Evolutionary conservation across 2,113 vertebrate species (phyloP).

Genomic region (Zosterops pallidus): DNA sequence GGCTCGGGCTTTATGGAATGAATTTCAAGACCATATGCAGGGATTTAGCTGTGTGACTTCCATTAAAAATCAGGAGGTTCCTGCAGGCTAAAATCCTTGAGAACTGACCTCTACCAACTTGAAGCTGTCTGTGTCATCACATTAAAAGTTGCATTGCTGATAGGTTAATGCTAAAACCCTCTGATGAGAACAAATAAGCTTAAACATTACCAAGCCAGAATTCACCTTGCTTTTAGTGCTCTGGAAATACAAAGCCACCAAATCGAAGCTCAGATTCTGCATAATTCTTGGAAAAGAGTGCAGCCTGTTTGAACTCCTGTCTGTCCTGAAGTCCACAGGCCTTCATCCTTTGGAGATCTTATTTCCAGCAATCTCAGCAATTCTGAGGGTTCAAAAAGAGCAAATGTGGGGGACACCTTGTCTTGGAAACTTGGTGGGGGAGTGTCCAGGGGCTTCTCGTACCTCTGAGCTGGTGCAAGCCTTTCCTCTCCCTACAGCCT

Average conservation of each 20-base stretch:
- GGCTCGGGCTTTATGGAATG: conserved; percentile 25
- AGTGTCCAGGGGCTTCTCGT: fast-evolving
- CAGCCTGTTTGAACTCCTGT: background rate
- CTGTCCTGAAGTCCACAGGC: background rate
- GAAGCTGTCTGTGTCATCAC: background rate
- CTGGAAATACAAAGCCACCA: background rate
- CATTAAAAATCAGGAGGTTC: conserved; percentile 20
- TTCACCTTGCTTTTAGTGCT: background rate
- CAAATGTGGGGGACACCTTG: background rate
- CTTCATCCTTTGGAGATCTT: background rate
- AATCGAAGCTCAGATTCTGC: background rate
- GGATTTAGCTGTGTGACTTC: background rate
- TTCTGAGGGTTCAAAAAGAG: background rate
- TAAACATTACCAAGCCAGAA: background rate
- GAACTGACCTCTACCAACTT: conserved; percentile 24
- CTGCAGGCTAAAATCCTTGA: conserved; percentile 18
- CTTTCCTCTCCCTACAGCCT: background rate
- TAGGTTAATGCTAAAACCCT: background rate
- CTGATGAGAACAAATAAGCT: background rate
- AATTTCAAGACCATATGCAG: background rate
- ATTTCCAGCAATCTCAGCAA: background rate
- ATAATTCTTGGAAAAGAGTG: background rate
- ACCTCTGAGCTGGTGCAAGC: background rate
- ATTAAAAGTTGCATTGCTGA: background rate
- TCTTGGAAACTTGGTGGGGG: background rate